Percentiles rank a stretch among this genome's conserved stretches.
phyloP scores from a whole-genome alignment of 2,113 vertebrate genomes.

The Ellobius talpinus region DNA sequence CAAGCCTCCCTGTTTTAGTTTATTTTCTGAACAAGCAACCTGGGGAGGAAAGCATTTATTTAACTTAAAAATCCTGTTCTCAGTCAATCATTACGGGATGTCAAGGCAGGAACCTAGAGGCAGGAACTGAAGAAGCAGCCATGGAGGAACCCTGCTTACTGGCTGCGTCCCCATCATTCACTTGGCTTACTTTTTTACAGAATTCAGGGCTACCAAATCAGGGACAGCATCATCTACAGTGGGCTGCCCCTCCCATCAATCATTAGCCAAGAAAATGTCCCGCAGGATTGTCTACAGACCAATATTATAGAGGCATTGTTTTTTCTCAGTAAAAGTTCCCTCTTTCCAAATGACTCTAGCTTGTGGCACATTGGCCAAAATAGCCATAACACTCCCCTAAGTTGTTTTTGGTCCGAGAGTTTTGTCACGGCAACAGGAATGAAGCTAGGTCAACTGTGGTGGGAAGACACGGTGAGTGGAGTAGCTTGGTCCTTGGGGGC shows the following conservation, averaged over 20 bases:
- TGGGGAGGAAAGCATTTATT: neutral
- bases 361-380: neutral
- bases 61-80: neutral
- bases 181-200: neutral
- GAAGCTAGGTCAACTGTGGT: too few species aligned
- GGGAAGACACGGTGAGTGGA: neutral
- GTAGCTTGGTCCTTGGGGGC: neutral
- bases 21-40: neutral
- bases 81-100: too few species aligned
- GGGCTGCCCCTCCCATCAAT: neutral
- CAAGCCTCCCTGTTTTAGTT: neutral
- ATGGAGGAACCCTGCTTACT: neutral
- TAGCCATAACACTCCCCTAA: neutral
- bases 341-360: neutral
- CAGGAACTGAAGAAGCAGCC: neutral
- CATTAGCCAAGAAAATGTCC: neutral
- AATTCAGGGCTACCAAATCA: neutral
- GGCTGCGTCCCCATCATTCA: neutral
- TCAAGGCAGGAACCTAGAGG: neutral
- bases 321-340: neutral
- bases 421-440: neutral
- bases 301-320: neutral
- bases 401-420: neutral
- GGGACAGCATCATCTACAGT: neutral
- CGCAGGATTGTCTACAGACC: neutral